These are phyloP conservation scores for Ormyrus rosae DNA, from an alignment of 2,888 invertebrate genomes.

Conservation along the genomic window DNA sequence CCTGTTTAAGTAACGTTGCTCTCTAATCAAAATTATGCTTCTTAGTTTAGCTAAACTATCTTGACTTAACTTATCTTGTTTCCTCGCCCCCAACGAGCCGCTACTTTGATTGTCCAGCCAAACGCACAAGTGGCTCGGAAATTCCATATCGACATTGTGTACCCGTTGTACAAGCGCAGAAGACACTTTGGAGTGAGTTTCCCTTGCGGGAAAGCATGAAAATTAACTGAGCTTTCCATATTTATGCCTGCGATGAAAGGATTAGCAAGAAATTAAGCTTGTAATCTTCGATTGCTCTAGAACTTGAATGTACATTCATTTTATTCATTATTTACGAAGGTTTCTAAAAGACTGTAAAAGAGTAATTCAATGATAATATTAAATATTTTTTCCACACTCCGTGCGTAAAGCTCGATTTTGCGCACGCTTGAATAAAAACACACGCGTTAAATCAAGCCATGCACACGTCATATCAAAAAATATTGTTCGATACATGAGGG, in stretches of 20 bases:
- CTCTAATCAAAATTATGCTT: neutral
- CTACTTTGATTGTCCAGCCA: constrained; percentile 23
- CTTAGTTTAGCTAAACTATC: neutral
- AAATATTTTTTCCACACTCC: too few species aligned
- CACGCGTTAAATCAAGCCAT: too few species aligned
- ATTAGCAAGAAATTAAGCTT: neutral
- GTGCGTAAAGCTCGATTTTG: too few species aligned
- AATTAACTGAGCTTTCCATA: constrained; percentile 16
- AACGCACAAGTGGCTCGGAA: neutral
- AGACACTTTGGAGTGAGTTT: neutral
- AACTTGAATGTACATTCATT: too few species aligned
- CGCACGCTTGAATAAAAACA: too few species aligned
- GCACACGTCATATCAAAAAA: too few species aligned
- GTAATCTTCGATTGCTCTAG: too few species aligned
- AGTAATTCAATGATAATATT: too few species aligned
- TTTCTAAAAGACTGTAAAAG: too few species aligned
- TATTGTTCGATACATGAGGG: too few species aligned
- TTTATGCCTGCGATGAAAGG: neutral
- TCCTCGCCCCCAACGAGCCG: neutral
- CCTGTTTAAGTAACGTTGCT: neutral
- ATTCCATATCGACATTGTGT: constrained; percentile 14
- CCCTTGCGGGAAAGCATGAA: constrained; percentile 7
- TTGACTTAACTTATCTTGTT: constrained; percentile 33
- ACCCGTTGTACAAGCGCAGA: too few species aligned
- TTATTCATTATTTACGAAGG: too few species aligned